Percentiles rank a stretch among this genome's conserved stretches.
phyloP scores from a whole-genome alignment of 2,888 invertebrate genomes.

The Pharmacophagus antenor region DNA sequence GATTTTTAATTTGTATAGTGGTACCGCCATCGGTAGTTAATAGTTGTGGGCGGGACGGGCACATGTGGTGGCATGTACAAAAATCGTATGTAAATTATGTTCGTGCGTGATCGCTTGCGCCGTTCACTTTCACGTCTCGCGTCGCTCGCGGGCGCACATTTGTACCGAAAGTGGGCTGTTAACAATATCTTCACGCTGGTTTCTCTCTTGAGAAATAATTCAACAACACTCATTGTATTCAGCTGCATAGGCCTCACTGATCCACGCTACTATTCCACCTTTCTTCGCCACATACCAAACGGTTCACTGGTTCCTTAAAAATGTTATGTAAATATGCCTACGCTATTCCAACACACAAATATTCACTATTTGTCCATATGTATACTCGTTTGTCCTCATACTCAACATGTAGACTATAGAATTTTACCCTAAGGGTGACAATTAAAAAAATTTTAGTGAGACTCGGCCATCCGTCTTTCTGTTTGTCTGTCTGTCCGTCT shows the following conservation, averaged over 20 bases:
- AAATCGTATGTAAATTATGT: conserved; percentile 66
- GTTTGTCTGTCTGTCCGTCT: no score
- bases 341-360: conserved; percentile 7
- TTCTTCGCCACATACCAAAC: conserved; percentile 18
- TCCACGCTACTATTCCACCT: conserved; percentile 20
- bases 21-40: no score
- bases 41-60: conserved; percentile 29
- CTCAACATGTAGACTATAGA: not conserved
- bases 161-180: conserved; percentile 72
- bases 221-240: conserved; percentile 47
- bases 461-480: no score
- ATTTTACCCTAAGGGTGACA: no score
- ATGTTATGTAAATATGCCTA: conserved; percentile 13
- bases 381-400: no score
- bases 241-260: conserved; percentile 44
- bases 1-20: no score
- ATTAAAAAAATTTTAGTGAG: no score
- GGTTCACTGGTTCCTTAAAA: not conserved
- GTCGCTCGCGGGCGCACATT: conserved; percentile 47
- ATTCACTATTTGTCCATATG: conserved; percentile 4
- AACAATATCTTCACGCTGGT: conserved; percentile 67
- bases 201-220: conserved; percentile 73
- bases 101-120: conserved; percentile 56
- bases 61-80: conserved; percentile 59
- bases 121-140: conserved; percentile 76